Evolutionary conservation across 1,140 invertebrate genomes (phyloP).

Genomic region (Uloborus diversus): DNA sequence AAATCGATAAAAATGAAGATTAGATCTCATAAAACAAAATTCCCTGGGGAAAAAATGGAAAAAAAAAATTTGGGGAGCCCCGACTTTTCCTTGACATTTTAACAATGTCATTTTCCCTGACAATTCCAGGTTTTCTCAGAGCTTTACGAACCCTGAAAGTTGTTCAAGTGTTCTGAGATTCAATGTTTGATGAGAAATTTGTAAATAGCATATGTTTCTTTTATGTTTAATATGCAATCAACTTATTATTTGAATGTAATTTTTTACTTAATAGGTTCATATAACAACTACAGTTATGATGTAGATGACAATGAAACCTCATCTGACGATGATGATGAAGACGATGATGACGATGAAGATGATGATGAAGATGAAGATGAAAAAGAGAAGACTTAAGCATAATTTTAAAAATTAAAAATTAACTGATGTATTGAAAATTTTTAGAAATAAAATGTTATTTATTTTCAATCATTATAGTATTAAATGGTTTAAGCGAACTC

Average conservation of each 20-base stretch:
- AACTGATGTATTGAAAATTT: too few relatives aligned
- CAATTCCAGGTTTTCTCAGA: background rate
- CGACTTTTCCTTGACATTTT: too few relatives aligned
- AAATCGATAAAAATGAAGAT: too few relatives aligned
- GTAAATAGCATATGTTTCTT: background rate
- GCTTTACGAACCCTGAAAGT: background rate
- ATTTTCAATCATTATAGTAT: too few relatives aligned
- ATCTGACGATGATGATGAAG: constrained; percentile 58
- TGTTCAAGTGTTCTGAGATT: background rate
- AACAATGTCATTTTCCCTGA: too few relatives aligned
- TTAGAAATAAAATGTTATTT: too few relatives aligned
- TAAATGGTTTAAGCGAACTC: too few relatives aligned
- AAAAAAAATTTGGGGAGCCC: too few relatives aligned
- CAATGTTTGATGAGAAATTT: background rate
- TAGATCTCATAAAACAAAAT: too few relatives aligned
- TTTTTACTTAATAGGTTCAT: background rate
- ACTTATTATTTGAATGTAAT: background rate
- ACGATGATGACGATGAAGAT: constrained; percentile 59
- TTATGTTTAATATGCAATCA: background rate
- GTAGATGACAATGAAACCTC: constrained; percentile 44
- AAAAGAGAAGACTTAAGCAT: constrained; percentile 29
- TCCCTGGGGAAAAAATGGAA: too few relatives aligned
- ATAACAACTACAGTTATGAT: constrained; percentile 56
- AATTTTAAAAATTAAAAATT: too few relatives aligned
- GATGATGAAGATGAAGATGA: constrained; percentile 51